Percentiles rank a stretch among this genome's conserved stretches.
Conservation (phyloP, 1,140 invertebrate genomes). For the Brachionus rotundiformis region DNA sequence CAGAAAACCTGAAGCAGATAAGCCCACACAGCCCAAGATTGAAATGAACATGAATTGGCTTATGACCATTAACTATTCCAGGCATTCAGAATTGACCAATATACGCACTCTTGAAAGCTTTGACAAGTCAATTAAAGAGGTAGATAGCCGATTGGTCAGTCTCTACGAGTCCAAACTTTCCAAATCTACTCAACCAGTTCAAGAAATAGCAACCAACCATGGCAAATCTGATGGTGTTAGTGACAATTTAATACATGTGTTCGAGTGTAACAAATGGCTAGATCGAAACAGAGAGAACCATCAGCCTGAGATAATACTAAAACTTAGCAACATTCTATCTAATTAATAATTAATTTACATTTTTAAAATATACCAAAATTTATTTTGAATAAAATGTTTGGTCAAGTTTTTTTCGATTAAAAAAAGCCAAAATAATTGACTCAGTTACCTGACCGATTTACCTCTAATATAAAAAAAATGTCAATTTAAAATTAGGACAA, state of each 20-base stretch:
- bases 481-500: background rate
- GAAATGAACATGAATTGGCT: constrained; percentile 39
- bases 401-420: background rate
- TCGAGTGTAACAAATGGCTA: constrained; percentile 61
- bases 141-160: constrained; percentile 54
- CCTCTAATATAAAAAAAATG: background rate
- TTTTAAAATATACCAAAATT: no score
- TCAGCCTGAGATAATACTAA: constrained; percentile 59
- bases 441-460: background rate
- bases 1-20: background rate
- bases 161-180: background rate
- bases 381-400: no score
- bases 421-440: background rate
- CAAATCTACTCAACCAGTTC: background rate
- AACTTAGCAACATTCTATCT: constrained; percentile 57
- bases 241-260: constrained; percentile 62
- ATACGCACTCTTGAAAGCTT: constrained; percentile 21
- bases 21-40: background rate
- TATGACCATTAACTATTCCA: constrained; percentile 5
- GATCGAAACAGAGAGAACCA: constrained; percentile 61
- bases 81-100: background rate
- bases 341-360: background rate
- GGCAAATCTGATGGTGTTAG: constrained; percentile 56
- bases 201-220: background rate
- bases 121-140: constrained; percentile 13